phyloP scores from a whole-genome alignment of 2,797 vertebrate genomes.

The Myoxocephalus aenaeus region DNA sequence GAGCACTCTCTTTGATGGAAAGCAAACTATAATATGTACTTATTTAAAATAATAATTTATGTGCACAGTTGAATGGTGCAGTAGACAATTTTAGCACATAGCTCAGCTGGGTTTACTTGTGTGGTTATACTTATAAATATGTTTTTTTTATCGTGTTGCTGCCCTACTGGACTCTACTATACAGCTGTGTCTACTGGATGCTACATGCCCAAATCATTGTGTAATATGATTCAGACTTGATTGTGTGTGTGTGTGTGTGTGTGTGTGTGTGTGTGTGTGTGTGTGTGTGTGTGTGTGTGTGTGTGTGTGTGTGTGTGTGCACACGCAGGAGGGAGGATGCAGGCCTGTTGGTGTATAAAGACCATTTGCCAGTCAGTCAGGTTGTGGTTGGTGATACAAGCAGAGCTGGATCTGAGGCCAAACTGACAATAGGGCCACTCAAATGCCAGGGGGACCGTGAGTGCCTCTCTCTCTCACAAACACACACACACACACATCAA shows the following conservation, averaged over 20 bases:
- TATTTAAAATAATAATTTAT: neutral
- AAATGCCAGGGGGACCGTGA: conserved; percentile 94
- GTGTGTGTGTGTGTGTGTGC: conserved; percentile 2
- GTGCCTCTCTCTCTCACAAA: conserved; percentile 63
- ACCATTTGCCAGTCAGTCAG: conserved; percentile 93
- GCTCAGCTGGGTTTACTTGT: neutral
- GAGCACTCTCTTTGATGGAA: too few species aligned
- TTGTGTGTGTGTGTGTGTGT: neutral
- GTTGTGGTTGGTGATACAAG: conserved; percentile 91
- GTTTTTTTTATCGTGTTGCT: neutral
- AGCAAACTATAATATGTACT: too few species aligned
- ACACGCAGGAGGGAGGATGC: conserved; percentile 90
- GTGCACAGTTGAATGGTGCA: neutral
- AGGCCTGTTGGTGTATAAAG: conserved; percentile 94
- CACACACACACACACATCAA: neutral
- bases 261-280: conserved; percentile 12
- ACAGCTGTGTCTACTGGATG: neutral
- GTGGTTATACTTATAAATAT: neutral
- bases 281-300: conserved; percentile 16
- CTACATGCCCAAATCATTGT: neutral
- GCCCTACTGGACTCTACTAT: neutral
- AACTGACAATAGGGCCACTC: conserved; percentile 92
- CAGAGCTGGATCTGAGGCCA: conserved; percentile 93
- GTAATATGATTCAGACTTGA: too few species aligned
- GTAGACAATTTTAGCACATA: neutral